These are phyloP conservation scores for Papilio elwesi DNA, from an alignment of 2,888 invertebrate genomes.

Conservation along the genomic window DNA sequence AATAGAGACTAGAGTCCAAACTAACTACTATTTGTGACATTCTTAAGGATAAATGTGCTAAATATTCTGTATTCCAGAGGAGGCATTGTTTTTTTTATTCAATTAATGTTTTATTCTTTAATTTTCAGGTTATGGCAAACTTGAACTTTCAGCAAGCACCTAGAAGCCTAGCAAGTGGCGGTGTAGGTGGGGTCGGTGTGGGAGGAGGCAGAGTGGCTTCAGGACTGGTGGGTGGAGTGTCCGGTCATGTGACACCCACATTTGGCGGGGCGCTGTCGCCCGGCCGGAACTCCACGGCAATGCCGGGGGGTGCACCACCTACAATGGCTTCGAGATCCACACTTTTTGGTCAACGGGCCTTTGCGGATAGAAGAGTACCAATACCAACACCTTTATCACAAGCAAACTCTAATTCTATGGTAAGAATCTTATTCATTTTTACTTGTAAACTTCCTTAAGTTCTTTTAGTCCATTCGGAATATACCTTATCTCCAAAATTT, in stretches of 20 bases:
- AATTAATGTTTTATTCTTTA: neutral
- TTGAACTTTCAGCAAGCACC: constrained; percentile 95
- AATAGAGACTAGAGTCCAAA: too few relatives aligned
- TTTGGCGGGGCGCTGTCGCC: constrained; percentile 80
- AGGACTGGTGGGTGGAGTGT: constrained; percentile 90
- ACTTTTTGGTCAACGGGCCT: constrained; percentile 92
- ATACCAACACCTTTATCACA: constrained; percentile 85
- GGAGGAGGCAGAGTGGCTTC: constrained; percentile 82
- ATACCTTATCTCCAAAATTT: too few relatives aligned
- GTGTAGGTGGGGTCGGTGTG: constrained; percentile 87
- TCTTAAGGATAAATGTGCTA: too few relatives aligned
- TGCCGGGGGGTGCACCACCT: constrained; percentile 81
- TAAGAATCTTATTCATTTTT: constrained; percentile 50
- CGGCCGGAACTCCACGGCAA: constrained; percentile 72
- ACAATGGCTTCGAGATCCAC: constrained; percentile 85
- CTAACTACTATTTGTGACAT: too few relatives aligned
- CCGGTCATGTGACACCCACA: constrained; percentile 82
- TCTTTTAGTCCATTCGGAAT: neutral
- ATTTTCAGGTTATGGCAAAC: constrained; percentile 93
- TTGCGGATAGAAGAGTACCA: constrained; percentile 90
- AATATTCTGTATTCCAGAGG: neutral
- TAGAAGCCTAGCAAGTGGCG: constrained; percentile 92
- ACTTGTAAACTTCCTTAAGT: neutral
- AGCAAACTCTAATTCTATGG: constrained; percentile 82
- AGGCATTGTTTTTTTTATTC: constrained; percentile 5